These are phyloP conservation scores for Anas georgica DNA, from an alignment of 2,797 vertebrate genomes.

Conservation along the genomic window DNA sequence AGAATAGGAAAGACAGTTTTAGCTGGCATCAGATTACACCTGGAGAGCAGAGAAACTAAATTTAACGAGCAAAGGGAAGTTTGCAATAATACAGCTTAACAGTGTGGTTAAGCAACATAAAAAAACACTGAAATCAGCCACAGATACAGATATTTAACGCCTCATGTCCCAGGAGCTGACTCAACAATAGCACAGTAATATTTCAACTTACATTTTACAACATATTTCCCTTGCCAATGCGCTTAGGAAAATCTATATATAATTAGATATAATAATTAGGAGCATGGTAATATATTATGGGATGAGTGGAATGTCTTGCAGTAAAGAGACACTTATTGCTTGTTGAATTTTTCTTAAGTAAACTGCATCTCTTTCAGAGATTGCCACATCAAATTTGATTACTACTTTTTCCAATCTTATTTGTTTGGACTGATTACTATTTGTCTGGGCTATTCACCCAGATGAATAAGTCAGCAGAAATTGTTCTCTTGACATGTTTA, in stretches of 20 bases:
- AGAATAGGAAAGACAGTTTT: not conserved
- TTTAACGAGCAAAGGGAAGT: not conserved
- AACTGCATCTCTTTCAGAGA: not conserved
- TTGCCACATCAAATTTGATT: not conserved
- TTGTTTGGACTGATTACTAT: not conserved
- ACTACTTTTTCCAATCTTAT: not conserved
- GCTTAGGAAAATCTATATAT: conserved; percentile 14
- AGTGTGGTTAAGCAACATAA: conserved; percentile 20
- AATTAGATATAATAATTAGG: conserved; percentile 42
- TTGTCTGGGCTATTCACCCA: not conserved
- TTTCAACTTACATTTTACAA: conserved; percentile 34
- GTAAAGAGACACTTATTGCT: not conserved
- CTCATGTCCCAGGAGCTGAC: not conserved
- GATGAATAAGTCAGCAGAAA: not conserved
- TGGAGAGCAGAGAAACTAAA: not conserved
- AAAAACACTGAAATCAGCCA: conserved; percentile 23
- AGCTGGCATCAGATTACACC: not conserved
- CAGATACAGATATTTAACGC: not conserved
- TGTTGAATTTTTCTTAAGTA: not conserved
- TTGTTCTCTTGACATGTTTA: not conserved
- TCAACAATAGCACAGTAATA: conserved; percentile 27
- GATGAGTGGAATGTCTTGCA: not conserved
- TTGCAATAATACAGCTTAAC: not conserved
- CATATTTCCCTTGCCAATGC: not conserved
- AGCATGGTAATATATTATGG: not conserved